Percentiles rank a stretch among this genome's conserved stretches.
These are phyloP conservation scores for Andrena minutula DNA, from an alignment of 2,888 invertebrate species.

Conservation along the genomic window DNA sequence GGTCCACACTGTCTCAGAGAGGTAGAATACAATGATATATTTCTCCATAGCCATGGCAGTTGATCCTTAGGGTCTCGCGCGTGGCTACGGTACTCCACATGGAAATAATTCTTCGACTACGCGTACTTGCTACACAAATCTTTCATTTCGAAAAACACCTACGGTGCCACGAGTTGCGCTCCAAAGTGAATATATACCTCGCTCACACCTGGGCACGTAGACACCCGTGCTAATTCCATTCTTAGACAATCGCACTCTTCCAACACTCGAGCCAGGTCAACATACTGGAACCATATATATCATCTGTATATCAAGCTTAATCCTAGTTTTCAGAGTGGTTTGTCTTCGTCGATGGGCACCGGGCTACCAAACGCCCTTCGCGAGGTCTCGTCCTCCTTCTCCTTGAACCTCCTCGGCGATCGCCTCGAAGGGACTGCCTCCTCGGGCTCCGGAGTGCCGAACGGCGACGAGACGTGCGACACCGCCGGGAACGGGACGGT, in stretches of 20 bases:
- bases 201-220: too few relatives aligned
- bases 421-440: conserved; percentile 8
- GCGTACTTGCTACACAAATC: conserved; percentile 10
- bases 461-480: conserved; percentile 71
- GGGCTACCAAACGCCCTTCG: conserved; percentile 83
- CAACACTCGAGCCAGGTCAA: background rate
- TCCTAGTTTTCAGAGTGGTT: conserved; percentile 62
- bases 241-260: too few relatives aligned
- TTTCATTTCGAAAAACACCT: background rate
- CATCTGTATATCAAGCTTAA: conserved; percentile 1
- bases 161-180: background rate
- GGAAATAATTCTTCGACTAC: conserved; percentile 45
- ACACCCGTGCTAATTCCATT: background rate
- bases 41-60: conserved; percentile 5
- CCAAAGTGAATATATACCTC: too few relatives aligned
- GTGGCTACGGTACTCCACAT: conserved; percentile 32
- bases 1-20: conserved; percentile 38
- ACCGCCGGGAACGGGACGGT: conserved; percentile 74
- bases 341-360: conserved; percentile 81
- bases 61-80: conserved; percentile 30
- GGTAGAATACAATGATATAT: conserved; percentile 44
- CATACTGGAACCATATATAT: conserved; percentile 4
- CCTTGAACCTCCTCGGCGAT: conserved; percentile 11
- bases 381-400: conserved; percentile 52
- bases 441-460: conserved; percentile 65